These are phyloP conservation scores for Semotilus atromaculatus DNA, from an alignment of 2,797 vertebrate species.

Conservation along the genomic window DNA sequence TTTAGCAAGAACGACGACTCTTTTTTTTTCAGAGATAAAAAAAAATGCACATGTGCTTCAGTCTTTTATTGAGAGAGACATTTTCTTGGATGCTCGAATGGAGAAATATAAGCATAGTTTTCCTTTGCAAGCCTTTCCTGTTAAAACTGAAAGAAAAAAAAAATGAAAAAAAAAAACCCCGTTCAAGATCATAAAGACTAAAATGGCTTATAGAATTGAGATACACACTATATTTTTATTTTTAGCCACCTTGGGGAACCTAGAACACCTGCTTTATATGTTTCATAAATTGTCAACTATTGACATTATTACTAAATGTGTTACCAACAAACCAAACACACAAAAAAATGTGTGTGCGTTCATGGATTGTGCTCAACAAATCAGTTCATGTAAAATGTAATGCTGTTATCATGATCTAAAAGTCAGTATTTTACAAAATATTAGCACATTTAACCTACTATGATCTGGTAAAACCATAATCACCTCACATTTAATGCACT, in stretches of 20 bases:
- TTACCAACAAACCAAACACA: not conserved
- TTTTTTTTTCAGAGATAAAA: conserved; percentile 47
- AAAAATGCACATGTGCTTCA: conserved; percentile 37
- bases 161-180: conserved; percentile 32
- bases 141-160: conserved; percentile 49
- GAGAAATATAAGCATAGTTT: conserved; percentile 62
- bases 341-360: not conserved
- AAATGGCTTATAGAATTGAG: no score
- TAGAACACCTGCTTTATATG: not conserved
- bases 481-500: not conserved
- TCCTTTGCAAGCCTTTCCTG: conserved; percentile 57
- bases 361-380: not conserved
- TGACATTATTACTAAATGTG: not conserved
- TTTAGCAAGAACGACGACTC: conserved; percentile 38
- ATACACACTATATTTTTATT: no score
- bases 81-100: conserved; percentile 52
- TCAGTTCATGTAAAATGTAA: not conserved
- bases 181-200: conserved; percentile 34
- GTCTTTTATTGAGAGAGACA: conserved; percentile 60
- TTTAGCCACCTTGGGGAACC: no score
- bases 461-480: not conserved
- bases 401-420: not conserved
- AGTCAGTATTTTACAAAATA: not conserved
- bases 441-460: not conserved
- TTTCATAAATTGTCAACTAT: not conserved